Base-by-base conservation (phyloP, 2,113 vertebrate genomes). In the Hippolais icterina region DNA sequence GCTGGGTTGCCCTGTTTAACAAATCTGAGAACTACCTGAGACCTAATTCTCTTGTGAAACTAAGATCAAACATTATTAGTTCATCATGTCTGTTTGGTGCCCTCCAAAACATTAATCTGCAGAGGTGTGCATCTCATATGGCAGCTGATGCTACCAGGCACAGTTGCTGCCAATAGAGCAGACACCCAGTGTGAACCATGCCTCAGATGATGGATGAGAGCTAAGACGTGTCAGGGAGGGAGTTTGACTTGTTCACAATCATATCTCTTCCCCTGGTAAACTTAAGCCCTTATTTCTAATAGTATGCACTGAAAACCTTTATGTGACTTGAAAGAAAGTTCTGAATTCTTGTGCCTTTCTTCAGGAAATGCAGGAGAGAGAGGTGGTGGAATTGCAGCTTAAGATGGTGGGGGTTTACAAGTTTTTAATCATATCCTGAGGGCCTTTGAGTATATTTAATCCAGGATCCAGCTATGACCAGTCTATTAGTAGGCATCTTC, bases 121-220 rank as follows among this genome's bases (percentile, higher is more conserved):
- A 16, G 21, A n/a, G n/a, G 29, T 5, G 10, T 24, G 23, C 41
- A 33, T 54, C 70, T 83, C 49, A 39, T 0, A 0, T 10, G 37
- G 29, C 60, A 59, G 47, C 42, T 75, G 46, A 47, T 52, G 56
- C 27, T 39, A 42, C 53, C 25, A 46, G 20, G 13, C 37, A 41
- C 0, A 11, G n/a, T 33, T 31, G 10, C 33, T 64, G 53, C 23
- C 53, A 46, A 4, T 0, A 7, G 37, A 53, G 28, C 28, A 56
- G 15, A 35, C 16, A 49, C 10, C 9, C 9, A 6, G 22, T 4
- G 2, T 6, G 37, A 41, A 57, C 37, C n/a, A 41, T 53, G 12
- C 29, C 47, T 80, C 39, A 29, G 44, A 19, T 1, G 41, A 22
- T 0, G 59, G 56, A n/a, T n/a, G 42, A 64, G 41, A 82, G 25